Conservation (phyloP, 1,140 invertebrate genomes). For the Pristionchus pacificus region DNA sequence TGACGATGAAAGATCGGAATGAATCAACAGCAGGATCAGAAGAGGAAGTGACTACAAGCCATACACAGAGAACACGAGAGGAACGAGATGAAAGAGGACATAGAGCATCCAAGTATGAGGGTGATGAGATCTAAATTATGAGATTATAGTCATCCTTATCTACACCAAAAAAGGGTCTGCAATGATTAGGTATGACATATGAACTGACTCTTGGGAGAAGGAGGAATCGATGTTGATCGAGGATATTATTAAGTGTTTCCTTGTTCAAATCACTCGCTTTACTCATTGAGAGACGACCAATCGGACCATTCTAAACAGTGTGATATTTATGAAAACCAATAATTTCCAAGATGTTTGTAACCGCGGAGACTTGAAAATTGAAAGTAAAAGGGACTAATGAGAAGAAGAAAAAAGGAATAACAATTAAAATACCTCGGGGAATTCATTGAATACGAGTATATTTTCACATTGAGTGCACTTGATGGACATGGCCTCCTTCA, state of each 20-base stretch:
- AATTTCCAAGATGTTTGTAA: too few relatives aligned
- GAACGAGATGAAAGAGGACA: slow-evolving; percentile 46
- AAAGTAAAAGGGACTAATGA: too few relatives aligned
- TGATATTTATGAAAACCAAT: slow-evolving; percentile 13
- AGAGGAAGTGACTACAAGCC: slow-evolving; percentile 4
- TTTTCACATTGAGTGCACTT: slow-evolving; percentile 47
- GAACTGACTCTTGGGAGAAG: slow-evolving; percentile 38
- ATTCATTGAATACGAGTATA: slow-evolving; percentile 50
- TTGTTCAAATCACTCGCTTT: slow-evolving; percentile 33
- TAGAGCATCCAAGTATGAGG: slow-evolving; percentile 42
- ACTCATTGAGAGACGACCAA: slow-evolving; percentile 28
- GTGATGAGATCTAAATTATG: slow-evolving; percentile 42
- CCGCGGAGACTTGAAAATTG: too few relatives aligned
- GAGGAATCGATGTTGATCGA: slow-evolving; percentile 45
- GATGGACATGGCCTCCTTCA: slow-evolving; percentile 41
- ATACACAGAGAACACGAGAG: slow-evolving; percentile 42
- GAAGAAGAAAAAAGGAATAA: not conserved
- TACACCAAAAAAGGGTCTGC: not conserved
- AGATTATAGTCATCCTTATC: slow-evolving; percentile 15
- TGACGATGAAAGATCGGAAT: slow-evolving; percentile 4
- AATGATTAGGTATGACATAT: slow-evolving; percentile 9
- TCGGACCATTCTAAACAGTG: slow-evolving; percentile 30
- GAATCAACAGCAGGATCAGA: slow-evolving; percentile 22
- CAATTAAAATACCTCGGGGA: slow-evolving; percentile 36
- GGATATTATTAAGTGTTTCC: slow-evolving; percentile 37